phyloP scores from a whole-genome alignment of 2,113 vertebrate genomes.

The Amphiprion ocellaris region DNA sequence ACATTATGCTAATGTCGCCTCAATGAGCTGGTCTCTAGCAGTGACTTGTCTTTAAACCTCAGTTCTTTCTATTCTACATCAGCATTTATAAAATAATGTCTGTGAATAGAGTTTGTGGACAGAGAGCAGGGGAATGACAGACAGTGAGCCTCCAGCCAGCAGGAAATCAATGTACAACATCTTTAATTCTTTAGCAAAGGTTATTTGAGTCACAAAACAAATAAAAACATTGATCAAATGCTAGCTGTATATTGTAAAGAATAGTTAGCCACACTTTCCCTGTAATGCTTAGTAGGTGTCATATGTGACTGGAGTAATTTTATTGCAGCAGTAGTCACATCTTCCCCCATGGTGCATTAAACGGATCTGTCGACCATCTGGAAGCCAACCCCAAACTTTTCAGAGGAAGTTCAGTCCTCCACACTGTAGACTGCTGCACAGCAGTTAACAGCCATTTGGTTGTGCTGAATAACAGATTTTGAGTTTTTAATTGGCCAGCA shows the following conservation, averaged over 20 bases:
- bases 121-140: too few relatives aligned
- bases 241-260: not conserved
- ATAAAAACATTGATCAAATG: not conserved
- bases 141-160: too few relatives aligned
- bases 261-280: not conserved
- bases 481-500: slow-evolving; percentile 74
- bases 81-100: too few relatives aligned
- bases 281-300: slow-evolving; percentile 7
- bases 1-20: too few relatives aligned
- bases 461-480: slow-evolving; percentile 79
- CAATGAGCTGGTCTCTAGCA: too few relatives aligned
- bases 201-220: not conserved
- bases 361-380: slow-evolving; percentile 68
- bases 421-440: slow-evolving; percentile 52
- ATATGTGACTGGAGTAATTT: slow-evolving; percentile 20
- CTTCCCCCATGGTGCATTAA: slow-evolving; percentile 46
- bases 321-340: slow-evolving; percentile 39
- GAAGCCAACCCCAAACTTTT: slow-evolving; percentile 63
- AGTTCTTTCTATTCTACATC: too few relatives aligned
- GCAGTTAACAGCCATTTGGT: slow-evolving; percentile 76
- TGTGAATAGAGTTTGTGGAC: too few relatives aligned
- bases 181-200: not conserved
- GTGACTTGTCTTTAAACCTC: too few relatives aligned
- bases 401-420: slow-evolving; percentile 47
- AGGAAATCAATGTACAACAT: too few relatives aligned